Evolutionary conservation across 1,140 invertebrate species (phyloP), one percentile per base, ranked within the genome.

Genomic region (Drosophila rhopaloa): DNA sequence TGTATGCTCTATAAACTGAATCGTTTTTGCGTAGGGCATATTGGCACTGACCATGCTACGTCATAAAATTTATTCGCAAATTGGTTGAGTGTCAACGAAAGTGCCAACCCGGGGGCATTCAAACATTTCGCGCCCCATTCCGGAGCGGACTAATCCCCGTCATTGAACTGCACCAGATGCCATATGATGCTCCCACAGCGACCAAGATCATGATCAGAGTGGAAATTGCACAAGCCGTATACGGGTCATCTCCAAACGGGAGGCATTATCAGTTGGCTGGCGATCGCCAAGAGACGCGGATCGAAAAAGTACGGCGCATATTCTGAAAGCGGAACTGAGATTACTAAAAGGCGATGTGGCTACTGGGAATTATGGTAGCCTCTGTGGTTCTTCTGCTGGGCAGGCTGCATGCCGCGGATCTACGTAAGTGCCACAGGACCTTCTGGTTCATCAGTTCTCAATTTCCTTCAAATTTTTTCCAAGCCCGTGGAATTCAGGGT

Each of bases 261-360:
- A 38, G 63, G 41, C 76, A 55, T 79, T 89, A 88, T 88, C 83
- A 88, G 83, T 88, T 65, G 50, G 46, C 14, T 51, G 66, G 16
- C 38, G 57, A 61, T 56, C 67, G 71, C 41, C 79, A 55, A 80
- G 47, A 70, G 66, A 40, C 27, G 32, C 32, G 46, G 66, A 79
- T 63, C 65, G 29, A 47, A 48, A 29, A 59, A 71, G 11, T 71
- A 74, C 60, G 67, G 43, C 60, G 54, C 59, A 63, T 32, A 61
- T 57, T 79, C 16, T 14, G 38, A 14, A 32, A 38, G 41, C 43
- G 43, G 50, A 73, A 58, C 48, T 53, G 14, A 13, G n/a, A 66
- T 51, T 65, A 32, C 38, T 14, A 38, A 4, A 32, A 5, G 27
- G 47, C 29, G 29, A 86, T 86, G 82, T 14, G 65, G 41, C 43